Base-by-base conservation (phyloP, 1,140 invertebrate species). In the Magallana ariakensis region DNA sequence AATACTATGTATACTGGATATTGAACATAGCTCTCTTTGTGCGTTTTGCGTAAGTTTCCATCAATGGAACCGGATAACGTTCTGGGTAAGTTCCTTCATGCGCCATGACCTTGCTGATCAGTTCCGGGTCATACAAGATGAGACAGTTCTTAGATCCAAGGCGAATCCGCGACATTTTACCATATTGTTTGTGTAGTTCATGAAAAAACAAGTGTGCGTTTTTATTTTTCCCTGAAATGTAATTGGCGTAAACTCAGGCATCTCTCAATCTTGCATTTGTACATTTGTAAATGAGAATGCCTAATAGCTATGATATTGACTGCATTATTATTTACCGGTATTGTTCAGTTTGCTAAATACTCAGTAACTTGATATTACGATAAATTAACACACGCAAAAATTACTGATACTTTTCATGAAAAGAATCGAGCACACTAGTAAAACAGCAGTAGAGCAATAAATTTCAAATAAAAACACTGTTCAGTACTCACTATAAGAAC, bases 71-170 rank as follows among this genome's bases (percentile, higher is more conserved):
- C 19, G 58, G 13, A n/a, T n/a, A 57, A 9, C 84, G 19, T 11
- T 70, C 16, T 70, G 84, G 84, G n/a, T 85, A 70, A 13, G 13
- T 4, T 8, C 84, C 84, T 70, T 85, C 84, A 8, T 85, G 7
- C 11, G 13, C 11, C 16, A 85, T 70, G 22, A 46, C 84, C 53
- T 46, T 26, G 33, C 33, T 15, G 11, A 85, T 85, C 9, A 53
- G 70, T 9, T 70, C 84, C 13, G 84, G 84, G 55, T 85, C 84
- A 85, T 70, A 85, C 22, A 85, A n/a, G 2, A 85, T 54, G 15
- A 85, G 26, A 8, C 13, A 54, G 13, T 85, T 33, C 15, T 85
- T 11, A 16, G 10, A 53, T 1, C 58, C 58, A 16, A 26, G 66
- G 7, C 33, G 58, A 8, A 85, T n/a, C 60, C 54, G 26, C 15